These are phyloP conservation scores for Apotomis capreana DNA, from an alignment of 2,888 invertebrate species.

Conservation along the genomic window DNA sequence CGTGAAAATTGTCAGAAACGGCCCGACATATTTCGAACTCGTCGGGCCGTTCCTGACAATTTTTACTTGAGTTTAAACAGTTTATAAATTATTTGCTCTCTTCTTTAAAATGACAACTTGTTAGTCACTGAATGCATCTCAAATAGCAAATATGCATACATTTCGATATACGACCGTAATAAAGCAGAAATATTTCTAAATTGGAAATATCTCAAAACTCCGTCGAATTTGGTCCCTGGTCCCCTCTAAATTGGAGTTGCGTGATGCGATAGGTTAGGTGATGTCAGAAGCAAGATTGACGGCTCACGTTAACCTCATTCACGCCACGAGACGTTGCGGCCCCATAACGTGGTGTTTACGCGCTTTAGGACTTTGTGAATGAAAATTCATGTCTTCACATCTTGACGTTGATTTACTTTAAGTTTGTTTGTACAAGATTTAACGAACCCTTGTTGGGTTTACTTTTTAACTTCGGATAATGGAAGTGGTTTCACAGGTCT, in stretches of 20 bases:
- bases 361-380: conserved; percentile 12
- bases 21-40: no score
- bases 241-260: conserved; percentile 46
- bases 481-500: no score
- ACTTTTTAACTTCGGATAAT: not conserved
- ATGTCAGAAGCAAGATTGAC: conserved; percentile 54
- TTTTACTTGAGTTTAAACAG: no score
- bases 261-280: conserved; percentile 52
- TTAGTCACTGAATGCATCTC: no score
- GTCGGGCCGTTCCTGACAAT: no score
- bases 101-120: no score
- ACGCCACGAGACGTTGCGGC: conserved; percentile 34
- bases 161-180: no score
- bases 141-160: no score
- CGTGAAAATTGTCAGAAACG: no score
- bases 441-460: not conserved
- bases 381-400: not conserved
- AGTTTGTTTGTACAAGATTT: not conserved
- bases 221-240: not conserved
- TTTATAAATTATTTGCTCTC: no score
- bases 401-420: not conserved
- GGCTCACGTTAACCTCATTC: conserved; percentile 54
- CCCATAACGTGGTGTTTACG: conserved; percentile 25
- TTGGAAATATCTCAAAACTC: no score
- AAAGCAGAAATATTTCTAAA: no score